phyloP scores from a whole-genome alignment of 2,888 invertebrate genomes.

The Zygothrica quintamaculata region DNA sequence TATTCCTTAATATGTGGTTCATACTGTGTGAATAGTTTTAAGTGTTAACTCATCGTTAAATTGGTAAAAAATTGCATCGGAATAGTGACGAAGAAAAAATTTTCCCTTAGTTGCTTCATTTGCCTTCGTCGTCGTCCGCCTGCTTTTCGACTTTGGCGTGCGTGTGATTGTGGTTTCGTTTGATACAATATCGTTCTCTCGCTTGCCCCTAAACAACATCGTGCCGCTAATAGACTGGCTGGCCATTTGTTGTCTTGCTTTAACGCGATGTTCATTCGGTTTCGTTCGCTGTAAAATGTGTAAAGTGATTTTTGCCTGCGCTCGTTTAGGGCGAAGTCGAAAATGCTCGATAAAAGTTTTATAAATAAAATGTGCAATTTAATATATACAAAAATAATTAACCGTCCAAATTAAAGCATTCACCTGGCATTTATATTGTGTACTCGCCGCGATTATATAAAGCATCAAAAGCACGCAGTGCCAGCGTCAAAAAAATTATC shows the following conservation, averaged over 20 bases:
- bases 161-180: constrained; percentile 61
- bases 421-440: constrained; percentile 30
- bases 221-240: constrained; percentile 35
- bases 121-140: constrained; percentile 65
- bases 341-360: constrained; percentile 73
- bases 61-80: constrained; percentile 50
- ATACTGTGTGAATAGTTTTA: constrained; percentile 52
- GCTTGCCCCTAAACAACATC: constrained; percentile 42
- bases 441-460: constrained; percentile 66
- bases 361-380: constrained; percentile 63
- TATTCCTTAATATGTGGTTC: constrained; percentile 41
- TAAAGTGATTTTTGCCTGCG: constrained; percentile 76
- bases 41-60: constrained; percentile 11
- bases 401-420: constrained; percentile 30
- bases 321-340: constrained; percentile 79
- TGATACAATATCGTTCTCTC: constrained; percentile 55
- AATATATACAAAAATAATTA: constrained; percentile 39
- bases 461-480: constrained; percentile 63
- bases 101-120: constrained; percentile 72
- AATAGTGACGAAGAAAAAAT: constrained; percentile 65
- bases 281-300: constrained; percentile 72
- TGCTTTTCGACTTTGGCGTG: constrained; percentile 71
- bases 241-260: constrained; percentile 61
- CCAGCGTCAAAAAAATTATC: constrained; percentile 41
- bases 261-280: constrained; percentile 55